Evolutionary conservation across 2,888 invertebrate species (phyloP), one percentile per base, ranked within the genome.

Genomic region (Panopea generosa): DNA sequence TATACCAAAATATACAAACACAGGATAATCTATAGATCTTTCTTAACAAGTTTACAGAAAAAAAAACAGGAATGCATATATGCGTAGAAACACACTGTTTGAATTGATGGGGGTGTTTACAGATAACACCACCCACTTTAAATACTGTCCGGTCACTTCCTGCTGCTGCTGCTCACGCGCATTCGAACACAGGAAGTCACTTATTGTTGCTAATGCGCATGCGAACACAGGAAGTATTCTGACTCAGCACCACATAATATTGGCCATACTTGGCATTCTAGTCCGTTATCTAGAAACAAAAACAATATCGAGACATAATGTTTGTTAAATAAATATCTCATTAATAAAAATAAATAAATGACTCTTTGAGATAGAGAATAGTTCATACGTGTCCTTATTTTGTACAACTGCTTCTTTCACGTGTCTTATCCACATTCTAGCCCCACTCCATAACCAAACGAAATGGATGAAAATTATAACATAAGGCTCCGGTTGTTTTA

Each of bases 231-330:
- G 16, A 45, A 45, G 45, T 45, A 45, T 45, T 9, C 45, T 45
- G 45, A 45, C 16, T 45, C 45, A 45, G 45, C 45, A 45, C 45
- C 45, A 45, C 45, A 45, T 45, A 18, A 20, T 16, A 18, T 45
- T 45, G 16, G 7, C 45, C 7, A 9, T 45, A 9, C 6, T 16
- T 60, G 65, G 72, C 69, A 59, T 24, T 77, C 77, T 72, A 77
- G 77, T 72, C 65, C 38, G 47, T 61, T 68, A 27, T 72, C 72
- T 72, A 77, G 77, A 72, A 49, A 66, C 57, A 60, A 60, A 66
- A 55, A 40, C 49, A 43, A 18, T 50, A 55, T 27, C 66, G 72
- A 72, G 72, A 72, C 72, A 71, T 45, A 49, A 22, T 55, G 38
- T 29, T 43, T 47, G 16, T 45, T 65, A 65, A 65, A 65, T 65